Evolutionary conservation across 2,888 invertebrate genomes (phyloP), one percentile per base, ranked within the genome.

Genomic region (Plagiodera versicolora): DNA sequence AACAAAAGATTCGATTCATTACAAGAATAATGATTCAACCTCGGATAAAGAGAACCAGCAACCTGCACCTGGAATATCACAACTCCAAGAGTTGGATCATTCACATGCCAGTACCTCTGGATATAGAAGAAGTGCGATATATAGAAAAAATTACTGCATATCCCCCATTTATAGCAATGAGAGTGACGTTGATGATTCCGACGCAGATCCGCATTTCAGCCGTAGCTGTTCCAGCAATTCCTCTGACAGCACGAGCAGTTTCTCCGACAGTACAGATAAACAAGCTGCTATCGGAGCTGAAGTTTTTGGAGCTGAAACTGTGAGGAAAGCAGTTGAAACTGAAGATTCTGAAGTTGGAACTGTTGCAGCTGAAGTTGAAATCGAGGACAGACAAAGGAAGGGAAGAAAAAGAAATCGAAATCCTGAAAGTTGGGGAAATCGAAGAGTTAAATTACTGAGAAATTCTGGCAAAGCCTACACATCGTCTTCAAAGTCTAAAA

Each of bases 181-280:
- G 35, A 57, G 57, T 51, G 53, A 58, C 20, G 54, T 58, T 20
- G 54, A 59, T 47, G 59, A 59, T 54, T 35, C 47, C 19, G 59
- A 47, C 20, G 47, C 18, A 28, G 59, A 59, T 20, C 19, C 19
- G 48, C n/a, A 48, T 48, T 48, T 48, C 20, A 11, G n/a, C 8
- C 48, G 28, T 20, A 48, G 16, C 20, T 48, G 24, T 16, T 20
- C 48, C 28, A 24, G 28, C 14, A 48, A 24, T 20, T 24, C 48
- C 14, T n/a, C 8, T n/a, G 28, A 24, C 28, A 24, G n/a, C 46
- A 46, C 46, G 16, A 46, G 18, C 18, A 17, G 16, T 10, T 45
- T 17, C 45, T 16, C 45, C 9, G 16, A 45, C 45, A 14, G 45
- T 14, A 16, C 45, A 45, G 45, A 45, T 10, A 4, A 45, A 45